These are phyloP conservation scores for Agelaius tricolor DNA, from an alignment of 2,113 vertebrate species.

Conservation along the genomic window DNA sequence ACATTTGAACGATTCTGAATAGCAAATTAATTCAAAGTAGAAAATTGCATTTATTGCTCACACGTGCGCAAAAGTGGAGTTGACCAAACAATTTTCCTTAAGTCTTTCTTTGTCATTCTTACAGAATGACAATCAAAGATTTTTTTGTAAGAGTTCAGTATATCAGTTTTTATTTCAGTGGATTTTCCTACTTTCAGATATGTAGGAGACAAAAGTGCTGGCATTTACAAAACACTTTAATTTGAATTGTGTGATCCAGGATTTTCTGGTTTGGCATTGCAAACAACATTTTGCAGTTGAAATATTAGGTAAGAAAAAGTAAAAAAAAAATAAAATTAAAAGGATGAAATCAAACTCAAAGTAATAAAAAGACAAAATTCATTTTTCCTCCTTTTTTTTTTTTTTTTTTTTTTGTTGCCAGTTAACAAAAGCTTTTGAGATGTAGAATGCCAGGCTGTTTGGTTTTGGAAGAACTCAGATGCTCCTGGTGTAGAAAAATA, in stretches of 20 bases:
- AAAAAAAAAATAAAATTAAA: background rate
- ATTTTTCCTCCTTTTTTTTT: fast-evolving
- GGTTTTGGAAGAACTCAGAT: background rate
- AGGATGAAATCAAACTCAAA: background rate
- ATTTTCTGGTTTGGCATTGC: background rate
- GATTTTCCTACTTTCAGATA: background rate
- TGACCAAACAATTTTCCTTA: background rate
- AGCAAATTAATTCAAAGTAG: background rate
- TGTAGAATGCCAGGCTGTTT: background rate
- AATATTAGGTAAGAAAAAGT: background rate
- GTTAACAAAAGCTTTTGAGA: background rate
- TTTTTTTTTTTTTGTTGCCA: background rate
- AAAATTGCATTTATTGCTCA: background rate
- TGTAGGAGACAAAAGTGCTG: background rate
- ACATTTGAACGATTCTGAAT: background rate
- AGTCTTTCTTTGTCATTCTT: background rate
- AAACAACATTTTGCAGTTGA: background rate
- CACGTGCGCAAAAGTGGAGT: background rate
- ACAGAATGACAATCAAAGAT: background rate
- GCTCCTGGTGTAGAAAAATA: background rate
- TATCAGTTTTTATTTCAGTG: background rate
- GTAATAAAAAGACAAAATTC: background rate
- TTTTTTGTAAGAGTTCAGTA: background rate
- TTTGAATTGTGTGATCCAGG: background rate
- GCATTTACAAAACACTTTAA: background rate